Conservation (phyloP, 2,113 vertebrate species). For the Dendrocopos noguchii region DNA sequence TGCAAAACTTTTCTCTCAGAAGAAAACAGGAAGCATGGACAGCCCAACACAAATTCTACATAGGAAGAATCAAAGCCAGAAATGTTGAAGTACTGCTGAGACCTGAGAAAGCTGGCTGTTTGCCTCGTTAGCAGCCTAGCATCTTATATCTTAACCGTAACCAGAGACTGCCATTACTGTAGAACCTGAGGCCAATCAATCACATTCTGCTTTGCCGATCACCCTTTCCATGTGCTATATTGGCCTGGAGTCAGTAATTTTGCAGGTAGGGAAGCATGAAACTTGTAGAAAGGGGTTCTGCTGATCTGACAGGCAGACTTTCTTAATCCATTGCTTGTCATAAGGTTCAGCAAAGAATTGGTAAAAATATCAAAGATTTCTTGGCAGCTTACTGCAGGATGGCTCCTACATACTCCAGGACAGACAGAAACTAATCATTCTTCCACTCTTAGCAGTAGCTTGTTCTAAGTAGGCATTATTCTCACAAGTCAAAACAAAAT, state of each 20-base stretch:
- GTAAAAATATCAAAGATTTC: not conserved
- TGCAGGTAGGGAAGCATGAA: not conserved
- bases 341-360: not conserved
- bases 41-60: not conserved
- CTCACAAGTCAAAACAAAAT: not conserved
- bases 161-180: not conserved
- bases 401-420: not conserved
- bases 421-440: not conserved
- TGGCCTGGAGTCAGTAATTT: not conserved
- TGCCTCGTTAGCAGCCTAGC: not conserved
- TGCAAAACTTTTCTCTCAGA: not conserved
- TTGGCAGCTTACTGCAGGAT: not conserved
- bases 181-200: constrained; percentile 10
- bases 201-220: not conserved
- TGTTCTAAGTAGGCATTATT: not conserved
- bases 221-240: not conserved
- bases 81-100: not conserved
- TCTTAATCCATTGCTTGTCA: not conserved
- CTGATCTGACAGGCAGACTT: not conserved
- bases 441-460: not conserved
- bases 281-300: not conserved
- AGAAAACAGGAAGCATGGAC: not conserved
- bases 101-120: not conserved
- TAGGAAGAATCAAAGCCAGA: not conserved
- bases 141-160: not conserved